A percentile compares a stretch with the other conserved stretches of the same genome.
These are phyloP conservation scores for Leucophora obtusa DNA, from an alignment of 2,888 invertebrate species.

Conservation along the genomic window DNA sequence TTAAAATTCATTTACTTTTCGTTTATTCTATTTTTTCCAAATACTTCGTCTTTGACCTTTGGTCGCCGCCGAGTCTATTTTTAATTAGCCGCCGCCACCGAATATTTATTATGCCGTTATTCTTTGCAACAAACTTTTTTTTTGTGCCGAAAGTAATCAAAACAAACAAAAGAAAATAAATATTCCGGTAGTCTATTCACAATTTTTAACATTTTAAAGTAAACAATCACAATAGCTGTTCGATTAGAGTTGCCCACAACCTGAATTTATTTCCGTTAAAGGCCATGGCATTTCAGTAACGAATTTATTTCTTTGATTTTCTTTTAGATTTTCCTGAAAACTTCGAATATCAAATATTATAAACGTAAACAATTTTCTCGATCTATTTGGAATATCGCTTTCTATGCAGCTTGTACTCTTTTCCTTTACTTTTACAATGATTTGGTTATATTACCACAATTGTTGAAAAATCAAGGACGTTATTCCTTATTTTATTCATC, in stretches of 20 bases:
- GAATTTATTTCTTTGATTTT: background rate
- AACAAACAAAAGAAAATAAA: background rate
- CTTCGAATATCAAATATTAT: slow-evolving; percentile 76
- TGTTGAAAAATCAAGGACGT: slow-evolving; percentile 76
- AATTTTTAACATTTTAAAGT: background rate
- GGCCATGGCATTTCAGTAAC: background rate
- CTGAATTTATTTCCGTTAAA: too few relatives aligned
- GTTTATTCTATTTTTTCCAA: too few relatives aligned
- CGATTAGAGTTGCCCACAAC: slow-evolving; percentile 1
- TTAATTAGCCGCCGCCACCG: too few relatives aligned
- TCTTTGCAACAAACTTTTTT: background rate
- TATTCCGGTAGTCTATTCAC: background rate
- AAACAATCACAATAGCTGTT: slow-evolving; percentile 10
- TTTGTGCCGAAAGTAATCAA: background rate
- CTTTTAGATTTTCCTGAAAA: slow-evolving; percentile 75
- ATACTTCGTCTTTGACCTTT: too few relatives aligned
- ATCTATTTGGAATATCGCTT: slow-evolving; percentile 77
- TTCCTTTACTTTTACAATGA: slow-evolving; percentile 78
- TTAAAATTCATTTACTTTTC: too few relatives aligned
- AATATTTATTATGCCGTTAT: too few relatives aligned
- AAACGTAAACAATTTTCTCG: slow-evolving; percentile 77
- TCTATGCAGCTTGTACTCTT: slow-evolving; percentile 75
- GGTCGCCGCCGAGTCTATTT: too few relatives aligned
- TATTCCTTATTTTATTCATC: slow-evolving; percentile 77
- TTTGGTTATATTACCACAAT: slow-evolving; percentile 76